Base-by-base conservation (phyloP, 2,888 invertebrate species). In the Apamea anceps region DNA sequence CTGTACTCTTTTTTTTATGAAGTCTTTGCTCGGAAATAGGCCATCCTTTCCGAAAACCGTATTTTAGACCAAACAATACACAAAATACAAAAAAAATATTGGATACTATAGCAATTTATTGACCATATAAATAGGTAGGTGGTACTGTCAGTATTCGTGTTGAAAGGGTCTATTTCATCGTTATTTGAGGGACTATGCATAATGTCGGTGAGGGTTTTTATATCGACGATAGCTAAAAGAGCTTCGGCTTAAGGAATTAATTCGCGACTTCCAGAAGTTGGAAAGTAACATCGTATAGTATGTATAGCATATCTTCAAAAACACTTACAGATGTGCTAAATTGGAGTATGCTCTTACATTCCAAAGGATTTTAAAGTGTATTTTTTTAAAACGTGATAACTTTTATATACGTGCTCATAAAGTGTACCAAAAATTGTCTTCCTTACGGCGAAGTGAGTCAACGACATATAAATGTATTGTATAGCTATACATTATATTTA, bases 371-470 rank as follows among this genome's bases (percentile, higher is more conserved):
- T 51, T 5, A 57, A 57, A 76, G 37, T 67, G 21, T 72, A 54
- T 75, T 75, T 78, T 28, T 72, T 71, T 51, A 21, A 76, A n/a
- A 62, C 62, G 79, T 65, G 65, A 66, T 77, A 77, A 80, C 65
- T 12, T 73, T 80, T 85, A 70, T 71, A 75, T 86, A 75, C 37
- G 45, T 66, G 13, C 15, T 32, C 74, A 80, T 83, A 66, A 72
- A 80, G 51, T 72, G 15, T 70, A 74, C 45, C n/a, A 66, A 75
- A 77, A 70, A 42, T 68, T 54, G 42, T 68, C 60, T 75, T 85
- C 10, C 51, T 66, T 57, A 45, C 32, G 1, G 7, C 57, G n/a
- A 13, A 62, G 28, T 86, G 85, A 85, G 70, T 85, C 84, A 86
- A 45, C 79, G 28, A 72, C 32, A 37, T 13, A 67, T 15, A 48